phyloP scores from a whole-genome alignment of 2,113 vertebrate genomes.

The Pygoscelis adeliae region DNA sequence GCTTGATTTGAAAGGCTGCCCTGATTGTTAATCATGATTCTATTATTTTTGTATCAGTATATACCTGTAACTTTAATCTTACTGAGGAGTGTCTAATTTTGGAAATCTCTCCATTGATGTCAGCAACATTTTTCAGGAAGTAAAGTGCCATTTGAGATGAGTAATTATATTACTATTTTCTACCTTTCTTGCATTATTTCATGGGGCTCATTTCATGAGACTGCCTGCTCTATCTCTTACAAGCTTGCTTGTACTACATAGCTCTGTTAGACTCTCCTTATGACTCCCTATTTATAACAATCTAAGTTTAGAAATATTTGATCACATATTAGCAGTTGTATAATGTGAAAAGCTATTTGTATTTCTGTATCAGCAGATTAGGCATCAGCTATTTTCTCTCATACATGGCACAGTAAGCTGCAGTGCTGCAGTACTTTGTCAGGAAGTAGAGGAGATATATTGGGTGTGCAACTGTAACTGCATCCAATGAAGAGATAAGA shows the following conservation, averaged over 20 bases:
- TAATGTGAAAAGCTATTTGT: constrained; percentile 21
- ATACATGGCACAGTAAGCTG: not conserved
- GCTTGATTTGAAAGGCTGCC: not conserved
- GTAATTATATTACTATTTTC: not conserved
- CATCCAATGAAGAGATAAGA: not conserved
- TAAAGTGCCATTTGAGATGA: not conserved
- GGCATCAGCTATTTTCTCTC: constrained; percentile 12
- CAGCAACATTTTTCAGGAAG: not conserved
- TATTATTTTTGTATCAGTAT: not conserved
- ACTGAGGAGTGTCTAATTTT: not conserved
- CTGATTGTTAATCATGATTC: not conserved
- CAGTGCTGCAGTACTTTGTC: not conserved
- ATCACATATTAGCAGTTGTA: constrained; percentile 25
- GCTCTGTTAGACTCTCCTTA: not conserved
- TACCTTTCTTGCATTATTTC: not conserved
- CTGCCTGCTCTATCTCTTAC: not conserved
- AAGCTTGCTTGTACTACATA: not conserved
- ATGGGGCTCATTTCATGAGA: rapidly evolving
- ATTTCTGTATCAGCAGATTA: constrained; percentile 23
- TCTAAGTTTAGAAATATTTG: constrained; percentile 50
- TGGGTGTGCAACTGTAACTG: not conserved
- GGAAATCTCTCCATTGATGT: not conserved
- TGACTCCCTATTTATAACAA: not conserved
- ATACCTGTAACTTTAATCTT: not conserved
- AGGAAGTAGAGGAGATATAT: not conserved